phyloP scores from a whole-genome alignment of 2,113 vertebrate genomes.

The Propithecus coquereli region DNA sequence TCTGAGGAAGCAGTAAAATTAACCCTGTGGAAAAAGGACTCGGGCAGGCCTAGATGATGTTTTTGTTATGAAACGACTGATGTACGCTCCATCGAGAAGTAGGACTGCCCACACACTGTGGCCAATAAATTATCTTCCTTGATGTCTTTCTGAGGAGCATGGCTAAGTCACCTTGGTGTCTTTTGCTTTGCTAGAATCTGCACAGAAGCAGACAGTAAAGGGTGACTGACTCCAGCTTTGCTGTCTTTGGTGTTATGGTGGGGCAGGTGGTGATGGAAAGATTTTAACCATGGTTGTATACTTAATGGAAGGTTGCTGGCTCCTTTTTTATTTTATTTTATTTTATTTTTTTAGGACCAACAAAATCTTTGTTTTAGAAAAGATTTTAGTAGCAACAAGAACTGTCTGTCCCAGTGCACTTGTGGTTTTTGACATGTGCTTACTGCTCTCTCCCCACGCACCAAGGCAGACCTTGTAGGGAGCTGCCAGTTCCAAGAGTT shows the following conservation, averaged over 20 bases:
- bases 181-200: background rate
- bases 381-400: background rate
- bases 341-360: background rate
- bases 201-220: background rate
- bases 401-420: background rate
- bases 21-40: background rate
- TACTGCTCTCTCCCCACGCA: background rate
- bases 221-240: background rate
- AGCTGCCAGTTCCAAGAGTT: background rate
- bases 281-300: rapidly evolving
- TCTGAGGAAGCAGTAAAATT: background rate
- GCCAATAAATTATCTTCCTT: background rate
- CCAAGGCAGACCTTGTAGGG: background rate
- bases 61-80: background rate
- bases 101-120: background rate
- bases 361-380: background rate
- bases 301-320: background rate
- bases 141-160: background rate
- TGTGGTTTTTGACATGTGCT: background rate
- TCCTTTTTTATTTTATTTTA: background rate
- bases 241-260: background rate
- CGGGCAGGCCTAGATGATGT: background rate
- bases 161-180: background rate
- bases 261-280: background rate
- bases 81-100: background rate